Conservation (phyloP, 92 coral and sea anemone genomes). For the Zoanthus gigantus region DNA sequence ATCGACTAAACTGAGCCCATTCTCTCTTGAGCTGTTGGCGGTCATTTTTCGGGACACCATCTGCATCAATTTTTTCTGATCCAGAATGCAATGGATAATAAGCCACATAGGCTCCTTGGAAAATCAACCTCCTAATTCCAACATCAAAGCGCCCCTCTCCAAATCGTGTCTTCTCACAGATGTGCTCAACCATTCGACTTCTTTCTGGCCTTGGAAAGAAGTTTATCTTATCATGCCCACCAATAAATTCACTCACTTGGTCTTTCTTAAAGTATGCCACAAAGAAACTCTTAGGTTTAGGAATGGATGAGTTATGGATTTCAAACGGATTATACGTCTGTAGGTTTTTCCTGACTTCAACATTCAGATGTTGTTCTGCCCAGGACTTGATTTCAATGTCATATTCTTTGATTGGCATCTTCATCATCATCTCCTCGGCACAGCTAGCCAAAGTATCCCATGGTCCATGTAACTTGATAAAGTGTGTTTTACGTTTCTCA, state of each 20-base stretch:
- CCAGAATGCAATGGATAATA: slow-evolving; percentile 96
- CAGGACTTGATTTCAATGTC: slow-evolving; percentile 82
- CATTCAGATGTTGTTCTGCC: slow-evolving; percentile 74
- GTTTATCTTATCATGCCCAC: slow-evolving; percentile 74
- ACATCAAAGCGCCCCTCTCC: slow-evolving; percentile 80
- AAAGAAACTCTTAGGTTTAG: slow-evolving; percentile 71
- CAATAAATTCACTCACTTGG: slow-evolving; percentile 74
- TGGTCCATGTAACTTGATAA: slow-evolving; percentile 87
- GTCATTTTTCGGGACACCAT: slow-evolving; percentile 64
- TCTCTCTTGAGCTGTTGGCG: slow-evolving; percentile 87
- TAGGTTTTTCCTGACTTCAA: slow-evolving; percentile 64
- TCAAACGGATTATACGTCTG: slow-evolving; percentile 77
- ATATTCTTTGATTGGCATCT: slow-evolving; percentile 85
- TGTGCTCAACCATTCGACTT: slow-evolving; percentile 93
- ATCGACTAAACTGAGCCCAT: slow-evolving; percentile 93
- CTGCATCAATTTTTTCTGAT: slow-evolving; percentile 76
- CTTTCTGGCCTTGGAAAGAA: slow-evolving; percentile 90
- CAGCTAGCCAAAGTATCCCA: slow-evolving; percentile 73
- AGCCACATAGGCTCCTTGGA: slow-evolving; percentile 77
- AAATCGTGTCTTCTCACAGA: slow-evolving; percentile 77
- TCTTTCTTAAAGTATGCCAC: slow-evolving; percentile 85
- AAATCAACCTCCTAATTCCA: slow-evolving; percentile 83
- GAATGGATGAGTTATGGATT: slow-evolving; percentile 71
- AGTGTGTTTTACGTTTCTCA: slow-evolving; percentile 66
- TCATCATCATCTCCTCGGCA: slow-evolving; percentile 95